Percentiles rank a stretch among this genome's conserved stretches.
Conservation (phyloP, 1,140 invertebrate genomes). For the Aphelenchoides fujianensis region DNA sequence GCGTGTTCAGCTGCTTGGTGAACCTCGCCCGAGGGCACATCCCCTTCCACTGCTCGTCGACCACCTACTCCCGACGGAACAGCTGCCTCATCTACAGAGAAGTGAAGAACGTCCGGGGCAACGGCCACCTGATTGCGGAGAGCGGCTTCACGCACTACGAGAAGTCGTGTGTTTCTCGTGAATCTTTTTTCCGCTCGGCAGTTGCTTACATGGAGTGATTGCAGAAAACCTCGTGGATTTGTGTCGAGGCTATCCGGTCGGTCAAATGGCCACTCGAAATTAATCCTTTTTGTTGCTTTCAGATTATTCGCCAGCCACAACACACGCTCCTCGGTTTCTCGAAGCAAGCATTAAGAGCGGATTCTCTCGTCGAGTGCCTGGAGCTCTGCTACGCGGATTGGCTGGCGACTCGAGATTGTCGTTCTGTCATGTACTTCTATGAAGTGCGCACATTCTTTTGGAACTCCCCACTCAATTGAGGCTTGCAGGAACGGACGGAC, state of each 20-base stretch:
- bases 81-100: constrained; percentile 28
- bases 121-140: constrained; percentile 44
- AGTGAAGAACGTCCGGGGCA: constrained; percentile 26
- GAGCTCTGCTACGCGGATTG: constrained; percentile 41
- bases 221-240: constrained; percentile 39
- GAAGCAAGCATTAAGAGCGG: constrained; percentile 20
- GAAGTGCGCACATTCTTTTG: constrained; percentile 36
- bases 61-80: constrained; percentile 22
- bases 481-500: constrained; percentile 23
- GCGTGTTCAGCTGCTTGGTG: constrained; percentile 41
- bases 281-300: not conserved
- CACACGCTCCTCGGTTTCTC: constrained; percentile 40
- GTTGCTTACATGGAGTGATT: constrained; percentile 23
- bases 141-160: constrained; percentile 34
- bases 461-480: constrained; percentile 12
- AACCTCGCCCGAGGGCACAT: constrained; percentile 36
- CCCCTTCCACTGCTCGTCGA: constrained; percentile 35
- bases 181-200: constrained; percentile 18
- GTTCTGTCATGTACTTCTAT: constrained; percentile 45
- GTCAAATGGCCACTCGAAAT: constrained; percentile 40
- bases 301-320: constrained; percentile 18
- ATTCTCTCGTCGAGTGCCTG: constrained; percentile 42
- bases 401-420: constrained; percentile 12
- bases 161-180: constrained; percentile 39
- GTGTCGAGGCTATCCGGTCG: constrained; percentile 38